phyloP scores from a whole-genome alignment of 1,140 invertebrate species.

The Euschistus heros region DNA sequence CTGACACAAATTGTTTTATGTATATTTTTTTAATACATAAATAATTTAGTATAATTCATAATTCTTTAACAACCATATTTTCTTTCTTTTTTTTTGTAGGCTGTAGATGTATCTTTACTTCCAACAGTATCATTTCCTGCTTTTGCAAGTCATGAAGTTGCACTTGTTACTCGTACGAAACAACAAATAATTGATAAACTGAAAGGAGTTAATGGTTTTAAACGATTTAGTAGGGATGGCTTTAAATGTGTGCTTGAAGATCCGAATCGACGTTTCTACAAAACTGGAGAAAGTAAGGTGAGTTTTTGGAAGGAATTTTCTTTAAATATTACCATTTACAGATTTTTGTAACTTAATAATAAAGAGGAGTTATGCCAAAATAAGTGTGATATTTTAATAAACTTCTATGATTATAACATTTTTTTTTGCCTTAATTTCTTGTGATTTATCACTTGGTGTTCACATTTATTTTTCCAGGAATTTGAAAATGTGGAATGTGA shows the following conservation, averaged over 20 bases:
- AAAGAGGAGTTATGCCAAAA: no score
- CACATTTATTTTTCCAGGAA: conserved; percentile 45
- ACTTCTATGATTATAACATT: neutral
- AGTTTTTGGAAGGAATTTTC: no score
- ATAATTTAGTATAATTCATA: conserved; percentile 3
- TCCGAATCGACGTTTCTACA: conserved; percentile 56
- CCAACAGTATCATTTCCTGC: conserved; percentile 93
- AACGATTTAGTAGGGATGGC: conserved; percentile 90
- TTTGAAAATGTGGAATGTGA: conserved; percentile 96
- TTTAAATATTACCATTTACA: no score
- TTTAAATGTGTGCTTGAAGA: conserved; percentile 85
- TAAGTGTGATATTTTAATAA: no score
- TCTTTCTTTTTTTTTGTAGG: conserved; percentile 40
- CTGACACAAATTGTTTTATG: conserved; percentile 2
- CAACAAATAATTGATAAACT: conserved; percentile 74
- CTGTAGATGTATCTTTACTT: conserved; percentile 80
- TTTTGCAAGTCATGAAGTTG: conserved; percentile 93
- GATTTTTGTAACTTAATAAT: neutral
- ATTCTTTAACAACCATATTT: neutral
- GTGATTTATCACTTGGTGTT: conserved; percentile 12
- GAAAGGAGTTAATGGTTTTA: conserved; percentile 85
- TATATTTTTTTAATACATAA: conserved; percentile 22
- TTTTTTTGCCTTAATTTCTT: conserved; percentile 20
- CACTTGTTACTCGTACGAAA: conserved; percentile 76
- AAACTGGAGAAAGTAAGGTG: conserved; percentile 58